Base-by-base conservation (phyloP, 1,140 invertebrate species). In the Drosophila tani region DNA sequence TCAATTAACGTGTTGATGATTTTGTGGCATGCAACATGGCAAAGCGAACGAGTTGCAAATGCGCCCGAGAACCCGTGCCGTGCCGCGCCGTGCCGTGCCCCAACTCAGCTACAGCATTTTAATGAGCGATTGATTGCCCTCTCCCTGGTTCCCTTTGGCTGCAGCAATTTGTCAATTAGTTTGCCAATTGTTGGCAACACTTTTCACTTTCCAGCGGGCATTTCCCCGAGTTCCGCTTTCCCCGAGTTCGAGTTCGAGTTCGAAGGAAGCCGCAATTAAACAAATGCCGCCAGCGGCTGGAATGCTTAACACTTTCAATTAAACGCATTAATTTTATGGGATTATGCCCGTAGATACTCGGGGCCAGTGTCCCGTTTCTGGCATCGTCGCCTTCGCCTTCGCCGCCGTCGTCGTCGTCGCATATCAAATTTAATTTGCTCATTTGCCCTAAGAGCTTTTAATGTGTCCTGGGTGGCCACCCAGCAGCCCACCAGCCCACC, bases 1-100 rank as follows among this genome's bases (percentile, higher is more conserved):
- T 91, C 90, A 91, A 91, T 91, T 91, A 91, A 91, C 90, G 88
- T 91, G 84, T 88, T 88, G 84, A 88, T 88, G 84, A 88, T 88
- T 88, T 88, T 88, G 84, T 81, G 84, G 84, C 84, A 88, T 88
- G 84, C 84, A 87, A 88, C 84, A 87, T 87, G 73, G 68, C 73
- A 65, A 66, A 77, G 68, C 73, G 68, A 69, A 77, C 83, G 65
- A 84, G 73, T 78, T 79, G 76, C 69, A 80, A 79, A 79, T 55
- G 60, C 68, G 51, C 14, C 14, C 12, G 43, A 55, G 57, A 64
- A 29, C 57, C 38, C 64, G 24, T 43, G 59, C 51, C n/a, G 21
- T 41, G 24, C 38, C 29, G 6, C 32, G 32, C 60, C 32, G 55
- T 21, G 8, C 56, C 40, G 50, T 62, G 32, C 50, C 43, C 5